A percentile compares a stretch with the other conserved stretches of the same genome.
Conservation (phyloP, 2,113 vertebrate species). For the Cairina moschata region DNA sequence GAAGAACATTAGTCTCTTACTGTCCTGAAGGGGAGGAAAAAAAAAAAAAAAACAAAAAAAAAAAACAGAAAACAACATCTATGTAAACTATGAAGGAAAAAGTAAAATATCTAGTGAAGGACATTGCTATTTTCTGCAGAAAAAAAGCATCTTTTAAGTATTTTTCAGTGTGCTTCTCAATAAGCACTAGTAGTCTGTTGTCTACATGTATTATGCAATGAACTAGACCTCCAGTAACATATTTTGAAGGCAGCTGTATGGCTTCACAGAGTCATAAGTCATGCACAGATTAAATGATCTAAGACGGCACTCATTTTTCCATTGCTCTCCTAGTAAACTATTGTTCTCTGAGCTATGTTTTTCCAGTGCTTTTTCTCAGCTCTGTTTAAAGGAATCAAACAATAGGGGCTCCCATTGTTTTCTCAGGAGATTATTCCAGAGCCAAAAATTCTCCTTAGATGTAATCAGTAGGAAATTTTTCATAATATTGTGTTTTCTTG, state of each 20-base stretch:
- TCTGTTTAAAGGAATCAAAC: constrained; percentile 40
- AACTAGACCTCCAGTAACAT: background rate
- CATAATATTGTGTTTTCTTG: background rate
- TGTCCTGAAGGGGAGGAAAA: background rate
- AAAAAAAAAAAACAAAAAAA: background rate
- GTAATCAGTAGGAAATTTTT: constrained; percentile 9
- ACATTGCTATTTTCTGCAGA: background rate
- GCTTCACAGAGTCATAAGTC: constrained; percentile 9
- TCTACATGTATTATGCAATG: background rate
- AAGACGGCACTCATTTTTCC: constrained; percentile 23
- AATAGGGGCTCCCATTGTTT: constrained; percentile 38
- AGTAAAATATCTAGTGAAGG: background rate
- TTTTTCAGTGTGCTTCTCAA: background rate
- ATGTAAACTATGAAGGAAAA: background rate
- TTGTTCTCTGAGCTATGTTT: constrained; percentile 18
- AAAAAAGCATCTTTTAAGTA: background rate
- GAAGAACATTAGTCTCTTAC: background rate
- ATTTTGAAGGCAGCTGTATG: constrained; percentile 2
- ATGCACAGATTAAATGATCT: constrained; percentile 11
- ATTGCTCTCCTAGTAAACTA: background rate
- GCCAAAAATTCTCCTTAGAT: constrained; percentile 10
- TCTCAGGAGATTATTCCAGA: constrained; percentile 17
- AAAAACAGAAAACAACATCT: background rate
- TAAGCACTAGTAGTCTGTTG: background rate
- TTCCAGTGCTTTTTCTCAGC: constrained; percentile 40